Evolutionary conservation across 2,888 invertebrate genomes (phyloP).

Genomic region (Cephus runcator): DNA sequence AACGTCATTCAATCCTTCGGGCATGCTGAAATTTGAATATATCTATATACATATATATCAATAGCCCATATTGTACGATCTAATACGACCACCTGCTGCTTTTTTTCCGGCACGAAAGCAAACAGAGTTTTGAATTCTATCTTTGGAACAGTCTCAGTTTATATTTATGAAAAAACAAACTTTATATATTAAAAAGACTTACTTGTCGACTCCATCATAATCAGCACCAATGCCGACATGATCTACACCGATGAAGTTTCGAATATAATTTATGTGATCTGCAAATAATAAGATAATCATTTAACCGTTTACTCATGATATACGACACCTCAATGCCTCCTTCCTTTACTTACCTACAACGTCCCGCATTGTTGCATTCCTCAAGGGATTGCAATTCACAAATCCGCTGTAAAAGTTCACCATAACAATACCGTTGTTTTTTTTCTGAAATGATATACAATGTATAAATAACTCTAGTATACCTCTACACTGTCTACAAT

Average conservation of each 20-base stretch:
- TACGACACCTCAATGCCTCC: neutral
- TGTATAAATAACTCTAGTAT: too few species aligned
- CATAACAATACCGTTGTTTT: constrained; percentile 79
- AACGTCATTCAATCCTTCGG: constrained; percentile 67
- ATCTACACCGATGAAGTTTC: constrained; percentile 65
- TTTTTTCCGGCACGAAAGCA: too few species aligned
- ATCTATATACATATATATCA: neutral
- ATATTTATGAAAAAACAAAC: neutral
- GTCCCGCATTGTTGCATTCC: constrained; percentile 72
- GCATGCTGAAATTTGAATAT: constrained; percentile 54
- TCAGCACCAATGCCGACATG: constrained; percentile 69
- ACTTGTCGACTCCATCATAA: constrained; percentile 66
- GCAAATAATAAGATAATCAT: constrained; percentile 14
- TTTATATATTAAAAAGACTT: constrained; percentile 28
- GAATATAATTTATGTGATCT: constrained; percentile 70
- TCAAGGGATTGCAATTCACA: constrained; percentile 63
- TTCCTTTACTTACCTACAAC: constrained; percentile 71
- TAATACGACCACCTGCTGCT: too few species aligned
- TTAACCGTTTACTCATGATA: too few species aligned
- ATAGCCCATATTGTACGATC: too few species aligned
- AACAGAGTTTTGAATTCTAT: neutral
- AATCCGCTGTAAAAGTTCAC: constrained; percentile 78
- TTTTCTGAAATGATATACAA: constrained; percentile 65
- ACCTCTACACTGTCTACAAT: too few species aligned
- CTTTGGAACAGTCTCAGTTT: neutral